Conservation (phyloP, 2,888 invertebrate species). For the Himalopsyche kuldschensis region DNA sequence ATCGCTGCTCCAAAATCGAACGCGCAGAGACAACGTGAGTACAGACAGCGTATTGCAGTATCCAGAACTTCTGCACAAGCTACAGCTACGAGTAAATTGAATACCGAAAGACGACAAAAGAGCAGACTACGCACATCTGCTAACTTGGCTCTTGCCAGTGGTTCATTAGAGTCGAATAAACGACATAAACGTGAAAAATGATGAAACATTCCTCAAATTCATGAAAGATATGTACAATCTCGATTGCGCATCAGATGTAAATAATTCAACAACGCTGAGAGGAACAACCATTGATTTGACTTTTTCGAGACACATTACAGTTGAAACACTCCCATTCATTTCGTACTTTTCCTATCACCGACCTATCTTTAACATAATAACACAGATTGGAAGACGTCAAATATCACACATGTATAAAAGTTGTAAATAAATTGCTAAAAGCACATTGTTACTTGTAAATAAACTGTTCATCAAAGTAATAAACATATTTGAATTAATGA, state of each 20-base stretch:
- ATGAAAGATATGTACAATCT: background rate
- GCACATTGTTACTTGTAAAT: too few species aligned
- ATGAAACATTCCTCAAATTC: background rate
- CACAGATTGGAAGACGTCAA: background rate
- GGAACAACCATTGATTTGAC: too few species aligned
- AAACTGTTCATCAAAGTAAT: too few species aligned
- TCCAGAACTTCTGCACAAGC: background rate
- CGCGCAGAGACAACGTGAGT: background rate
- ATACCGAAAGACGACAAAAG: background rate
- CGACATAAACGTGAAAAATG: too few species aligned
- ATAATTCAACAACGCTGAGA: background rate
- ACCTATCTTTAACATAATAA: background rate
- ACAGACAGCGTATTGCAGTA: background rate
- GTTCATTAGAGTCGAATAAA: constrained; percentile 24
- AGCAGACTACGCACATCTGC: constrained; percentile 41
- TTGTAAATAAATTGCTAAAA: too few species aligned
- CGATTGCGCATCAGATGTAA: background rate
- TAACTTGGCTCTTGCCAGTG: constrained; percentile 41
- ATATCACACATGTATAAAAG: too few species aligned
- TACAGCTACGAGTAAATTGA: background rate
- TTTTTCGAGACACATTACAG: too few species aligned
- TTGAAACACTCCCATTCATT: constrained; percentile 2
- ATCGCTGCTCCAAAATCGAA: background rate
- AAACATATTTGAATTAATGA: too few species aligned
- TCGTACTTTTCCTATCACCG: background rate